Conservation (phyloP, 1,140 invertebrate genomes). For the Drosophila bifasciata region DNA sequence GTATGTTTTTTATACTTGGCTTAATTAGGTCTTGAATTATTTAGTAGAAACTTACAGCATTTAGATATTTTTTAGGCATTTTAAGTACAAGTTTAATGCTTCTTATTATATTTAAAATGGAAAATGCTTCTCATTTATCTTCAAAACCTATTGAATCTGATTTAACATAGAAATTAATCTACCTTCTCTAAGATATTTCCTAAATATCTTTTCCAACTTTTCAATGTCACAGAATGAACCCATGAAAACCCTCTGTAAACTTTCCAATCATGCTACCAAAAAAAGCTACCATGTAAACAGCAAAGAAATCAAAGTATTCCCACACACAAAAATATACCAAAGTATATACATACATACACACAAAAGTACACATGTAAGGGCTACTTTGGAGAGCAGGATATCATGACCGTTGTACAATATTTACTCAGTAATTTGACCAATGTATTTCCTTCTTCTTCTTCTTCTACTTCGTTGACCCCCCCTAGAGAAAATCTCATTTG, state of each 20-base stretch:
- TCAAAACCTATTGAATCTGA: no score
- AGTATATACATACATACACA: no score
- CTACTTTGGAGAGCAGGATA: conserved; percentile 6
- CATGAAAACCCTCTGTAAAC: conserved; percentile 28
- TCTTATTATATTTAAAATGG: no score
- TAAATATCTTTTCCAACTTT: not conserved
- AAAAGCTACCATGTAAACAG: conserved; percentile 40
- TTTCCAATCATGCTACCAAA: conserved; percentile 51
- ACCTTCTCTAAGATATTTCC: no score
- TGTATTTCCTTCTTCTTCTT: conserved; percentile 29
- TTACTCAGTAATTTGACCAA: conserved; percentile 51
- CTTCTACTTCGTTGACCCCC: conserved; percentile 38
- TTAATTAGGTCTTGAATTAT: no score
- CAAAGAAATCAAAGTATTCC: conserved; percentile 16
- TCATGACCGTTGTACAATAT: conserved; percentile 39
- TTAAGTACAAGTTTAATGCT: no score
- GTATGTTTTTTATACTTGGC: no score
- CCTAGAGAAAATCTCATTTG: conserved; percentile 84
- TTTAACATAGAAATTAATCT: no score
- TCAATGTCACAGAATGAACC: no score
- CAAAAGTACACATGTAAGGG: not conserved
- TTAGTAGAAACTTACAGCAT: no score
- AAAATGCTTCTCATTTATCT: no score
- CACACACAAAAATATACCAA: not conserved
- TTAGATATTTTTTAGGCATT: no score